These are phyloP conservation scores for Phyllopteryx taeniolatus DNA, from an alignment of 2,113 vertebrate species.

Conservation along the genomic window DNA sequence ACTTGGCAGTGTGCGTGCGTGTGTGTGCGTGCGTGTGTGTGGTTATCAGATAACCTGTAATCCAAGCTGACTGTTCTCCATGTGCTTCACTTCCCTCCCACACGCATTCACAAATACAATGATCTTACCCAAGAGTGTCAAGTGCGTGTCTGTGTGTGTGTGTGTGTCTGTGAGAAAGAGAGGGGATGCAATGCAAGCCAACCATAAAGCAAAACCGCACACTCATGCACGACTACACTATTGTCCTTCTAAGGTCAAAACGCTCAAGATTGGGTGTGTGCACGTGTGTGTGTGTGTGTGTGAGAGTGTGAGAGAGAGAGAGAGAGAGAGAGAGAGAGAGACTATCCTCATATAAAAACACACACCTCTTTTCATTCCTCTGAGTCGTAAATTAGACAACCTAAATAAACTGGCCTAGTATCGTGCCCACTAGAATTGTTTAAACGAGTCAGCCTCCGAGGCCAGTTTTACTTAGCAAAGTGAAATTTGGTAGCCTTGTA, in stretches of 20 bases:
- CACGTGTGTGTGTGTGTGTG: not conserved
- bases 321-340: not conserved
- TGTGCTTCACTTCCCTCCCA: conserved; percentile 46
- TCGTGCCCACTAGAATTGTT: no score
- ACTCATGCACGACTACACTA: conserved; percentile 27
- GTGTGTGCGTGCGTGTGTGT: conserved; percentile 17
- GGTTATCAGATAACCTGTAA: conserved; percentile 70
- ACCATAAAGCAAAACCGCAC: conserved; percentile 30
- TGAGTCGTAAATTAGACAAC: no score
- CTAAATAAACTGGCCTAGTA: no score
- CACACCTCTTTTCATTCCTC: conserved; percentile 11
- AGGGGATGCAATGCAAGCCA: conserved; percentile 4
- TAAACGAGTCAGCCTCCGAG: no score
- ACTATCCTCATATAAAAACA: conserved; percentile 25
- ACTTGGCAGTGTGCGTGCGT: conserved; percentile 51
- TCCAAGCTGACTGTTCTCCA: conserved; percentile 60
- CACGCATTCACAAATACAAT: conserved; percentile 34
- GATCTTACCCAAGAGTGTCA: conserved; percentile 22
- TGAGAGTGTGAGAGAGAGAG: not conserved
- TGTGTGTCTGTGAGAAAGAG: conserved; percentile 1
- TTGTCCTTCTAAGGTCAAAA: conserved; percentile 46
- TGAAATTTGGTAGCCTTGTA: no score
- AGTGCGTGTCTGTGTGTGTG: conserved; percentile 1
- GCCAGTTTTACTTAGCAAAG: no score
- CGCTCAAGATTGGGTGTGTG: conserved; percentile 6